A percentile compares a stretch with the other conserved stretches of the same genome.
Conservation (phyloP, 1,140 invertebrate genomes). For the Pectinophora gossypiella region DNA sequence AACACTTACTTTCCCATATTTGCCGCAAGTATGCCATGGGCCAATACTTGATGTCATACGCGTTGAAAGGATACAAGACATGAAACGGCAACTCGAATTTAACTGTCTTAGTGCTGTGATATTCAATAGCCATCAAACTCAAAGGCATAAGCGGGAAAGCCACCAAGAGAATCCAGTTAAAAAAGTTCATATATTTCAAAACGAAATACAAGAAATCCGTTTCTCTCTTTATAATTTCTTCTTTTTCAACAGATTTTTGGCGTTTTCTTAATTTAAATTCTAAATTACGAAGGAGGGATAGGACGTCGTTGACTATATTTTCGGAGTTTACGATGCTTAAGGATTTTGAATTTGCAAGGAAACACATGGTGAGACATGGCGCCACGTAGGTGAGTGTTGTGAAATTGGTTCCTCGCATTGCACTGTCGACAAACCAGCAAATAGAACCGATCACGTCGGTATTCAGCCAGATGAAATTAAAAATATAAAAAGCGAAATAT, state of each 20-base stretch:
- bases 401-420: conserved; percentile 15
- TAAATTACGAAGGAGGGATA: conserved; percentile 12
- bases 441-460: conserved; percentile 14
- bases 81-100: conserved; percentile 22
- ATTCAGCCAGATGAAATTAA: conserved; percentile 26
- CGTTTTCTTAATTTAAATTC: conserved; percentile 10
- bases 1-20: conserved; percentile 28
- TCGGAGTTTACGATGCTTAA: conserved; percentile 12
- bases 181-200: conserved; percentile 19
- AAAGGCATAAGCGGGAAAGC: conserved; percentile 21
- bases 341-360: conserved; percentile 15
- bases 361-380: conserved; percentile 20
- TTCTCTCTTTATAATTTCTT: conserved; percentile 14
- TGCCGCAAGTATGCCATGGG: conserved; percentile 22
- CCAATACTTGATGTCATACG: conserved; percentile 19
- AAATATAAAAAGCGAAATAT: conserved; percentile 15
- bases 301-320: conserved; percentile 12
- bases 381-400: conserved; percentile 23
- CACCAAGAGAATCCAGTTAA: conserved; percentile 20
- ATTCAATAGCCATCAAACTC: conserved; percentile 21
- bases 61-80: conserved; percentile 22
- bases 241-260: conserved; percentile 7
- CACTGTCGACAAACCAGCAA: conserved; percentile 14
- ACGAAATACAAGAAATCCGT: conserved; percentile 21
- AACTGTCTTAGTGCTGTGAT: conserved; percentile 14